These are phyloP conservation scores for Acanthurus tractus DNA, from an alignment of 2,797 vertebrate species.

Conservation along the genomic window DNA sequence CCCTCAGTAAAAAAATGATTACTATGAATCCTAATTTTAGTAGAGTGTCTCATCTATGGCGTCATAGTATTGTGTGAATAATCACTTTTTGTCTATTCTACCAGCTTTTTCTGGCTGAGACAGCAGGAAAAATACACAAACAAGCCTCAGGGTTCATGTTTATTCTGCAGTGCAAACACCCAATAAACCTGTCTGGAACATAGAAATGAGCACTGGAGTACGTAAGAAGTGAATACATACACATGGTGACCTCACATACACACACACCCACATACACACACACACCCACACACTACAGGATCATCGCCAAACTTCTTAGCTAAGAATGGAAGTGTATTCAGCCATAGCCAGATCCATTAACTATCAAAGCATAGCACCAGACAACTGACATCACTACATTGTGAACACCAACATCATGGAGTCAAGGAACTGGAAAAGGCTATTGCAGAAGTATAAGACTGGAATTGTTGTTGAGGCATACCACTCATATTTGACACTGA, in stretches of 20 bases:
- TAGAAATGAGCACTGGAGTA: constrained; percentile 23
- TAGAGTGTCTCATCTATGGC: constrained; percentile 7
- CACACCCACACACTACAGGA: constrained; percentile 5
- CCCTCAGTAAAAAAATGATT: neutral
- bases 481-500: constrained; percentile 46
- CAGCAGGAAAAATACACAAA: constrained; percentile 55
- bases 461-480: constrained; percentile 35
- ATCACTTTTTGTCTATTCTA: constrained; percentile 20
- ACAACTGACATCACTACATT: constrained; percentile 32
- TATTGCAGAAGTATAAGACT: constrained; percentile 16
- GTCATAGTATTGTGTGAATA: constrained; percentile 37
- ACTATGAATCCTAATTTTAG: constrained; percentile 15
- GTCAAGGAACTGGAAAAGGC: constrained; percentile 34
- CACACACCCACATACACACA: constrained; percentile 1
- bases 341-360: constrained; percentile 36
- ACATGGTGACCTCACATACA: neutral
- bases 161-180: constrained; percentile 64
- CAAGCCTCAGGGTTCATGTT: constrained; percentile 57
- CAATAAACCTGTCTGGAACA: constrained; percentile 72
- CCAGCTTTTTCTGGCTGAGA: constrained; percentile 30
- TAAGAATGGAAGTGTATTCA: constrained; percentile 34
- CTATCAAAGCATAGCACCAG: constrained; percentile 50
- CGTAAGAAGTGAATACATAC: constrained; percentile 42
- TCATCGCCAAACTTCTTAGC: constrained; percentile 20
- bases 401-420: constrained; percentile 5